Conservation (phyloP, 2,888 invertebrate genomes). For the Ophraella communa region DNA sequence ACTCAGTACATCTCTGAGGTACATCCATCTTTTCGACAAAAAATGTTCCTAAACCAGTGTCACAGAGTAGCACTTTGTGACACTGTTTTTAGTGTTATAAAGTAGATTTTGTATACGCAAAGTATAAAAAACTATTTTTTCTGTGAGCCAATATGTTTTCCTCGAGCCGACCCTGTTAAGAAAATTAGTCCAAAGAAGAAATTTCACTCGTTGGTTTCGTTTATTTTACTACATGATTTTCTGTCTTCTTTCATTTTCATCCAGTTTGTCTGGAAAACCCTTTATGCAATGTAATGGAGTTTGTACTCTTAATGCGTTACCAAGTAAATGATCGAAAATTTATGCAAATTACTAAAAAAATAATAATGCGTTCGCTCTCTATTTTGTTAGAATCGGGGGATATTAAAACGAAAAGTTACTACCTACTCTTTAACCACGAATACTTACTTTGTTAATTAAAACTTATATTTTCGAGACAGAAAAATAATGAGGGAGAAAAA, state of each 20-base stretch:
- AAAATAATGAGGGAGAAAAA: too few species aligned
- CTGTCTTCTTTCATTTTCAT: constrained; percentile 29
- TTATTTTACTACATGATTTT: constrained; percentile 43
- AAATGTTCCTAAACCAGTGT: too few species aligned
- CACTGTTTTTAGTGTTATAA: too few species aligned
- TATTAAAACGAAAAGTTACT: not conserved
- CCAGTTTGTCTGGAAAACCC: constrained; percentile 28
- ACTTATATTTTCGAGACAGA: not conserved
- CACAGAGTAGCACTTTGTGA: too few species aligned
- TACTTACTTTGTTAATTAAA: not conserved
- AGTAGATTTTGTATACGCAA: too few species aligned
- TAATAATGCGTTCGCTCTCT: constrained; percentile 1
- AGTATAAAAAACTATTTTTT: too few species aligned
- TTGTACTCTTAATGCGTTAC: constrained; percentile 21
- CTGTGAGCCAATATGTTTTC: not conserved
- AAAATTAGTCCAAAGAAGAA: constrained; percentile 55
- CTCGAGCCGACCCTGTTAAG: constrained; percentile 35
- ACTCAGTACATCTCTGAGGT: too few species aligned
- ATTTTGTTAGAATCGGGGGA: not conserved
- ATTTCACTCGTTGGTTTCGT: constrained; percentile 53
- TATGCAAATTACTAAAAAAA: constrained; percentile 19
- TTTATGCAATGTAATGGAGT: constrained; percentile 24
- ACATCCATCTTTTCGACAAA: too few species aligned
- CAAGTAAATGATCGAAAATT: constrained; percentile 12
- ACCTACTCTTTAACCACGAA: not conserved